phyloP scores from a whole-genome alignment of 2,797 vertebrate genomes.

The Rhodeus uyekii region DNA sequence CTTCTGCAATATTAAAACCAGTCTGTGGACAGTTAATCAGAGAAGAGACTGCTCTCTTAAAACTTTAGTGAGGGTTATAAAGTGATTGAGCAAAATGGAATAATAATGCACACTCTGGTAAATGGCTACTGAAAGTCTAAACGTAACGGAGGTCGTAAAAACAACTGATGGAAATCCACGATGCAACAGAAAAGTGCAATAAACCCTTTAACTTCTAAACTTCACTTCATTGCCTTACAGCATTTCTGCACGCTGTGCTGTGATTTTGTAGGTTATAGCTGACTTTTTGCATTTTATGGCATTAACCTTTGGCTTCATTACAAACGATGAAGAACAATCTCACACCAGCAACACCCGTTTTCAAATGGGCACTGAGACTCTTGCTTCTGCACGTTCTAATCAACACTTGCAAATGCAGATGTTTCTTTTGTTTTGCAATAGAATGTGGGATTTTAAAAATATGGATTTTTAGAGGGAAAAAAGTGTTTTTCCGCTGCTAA shows the following conservation, averaged over 20 bases:
- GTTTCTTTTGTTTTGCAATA: no score
- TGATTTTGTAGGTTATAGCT: not conserved
- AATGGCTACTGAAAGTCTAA: slow-evolving; percentile 23
- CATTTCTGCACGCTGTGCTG: not conserved
- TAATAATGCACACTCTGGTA: slow-evolving; percentile 60
- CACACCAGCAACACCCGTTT: not conserved
- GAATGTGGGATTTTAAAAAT: no score
- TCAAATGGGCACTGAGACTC: not conserved
- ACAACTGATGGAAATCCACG: slow-evolving; percentile 37
- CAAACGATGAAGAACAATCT: not conserved
- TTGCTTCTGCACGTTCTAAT: not conserved
- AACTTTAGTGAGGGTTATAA: slow-evolving; percentile 49
- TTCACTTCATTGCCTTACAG: not conserved
- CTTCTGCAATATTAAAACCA: slow-evolving; percentile 49
- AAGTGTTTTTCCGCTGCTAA: no score
- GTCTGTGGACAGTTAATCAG: slow-evolving; percentile 69
- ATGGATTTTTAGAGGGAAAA: no score
- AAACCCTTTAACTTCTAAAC: slow-evolving; percentile 18
- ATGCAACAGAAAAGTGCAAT: slow-evolving; percentile 12
- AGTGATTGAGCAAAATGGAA: slow-evolving; percentile 71
- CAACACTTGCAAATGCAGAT: not conserved
- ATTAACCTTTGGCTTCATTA: slow-evolving; percentile 11
- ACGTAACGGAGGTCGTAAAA: slow-evolving; percentile 25
- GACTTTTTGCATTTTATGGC: slow-evolving; percentile 12
- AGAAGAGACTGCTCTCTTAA: slow-evolving; percentile 58